These are phyloP conservation scores for Zhengitettix transpicula DNA, from an alignment of 2,888 invertebrate genomes.

Conservation along the genomic window DNA sequence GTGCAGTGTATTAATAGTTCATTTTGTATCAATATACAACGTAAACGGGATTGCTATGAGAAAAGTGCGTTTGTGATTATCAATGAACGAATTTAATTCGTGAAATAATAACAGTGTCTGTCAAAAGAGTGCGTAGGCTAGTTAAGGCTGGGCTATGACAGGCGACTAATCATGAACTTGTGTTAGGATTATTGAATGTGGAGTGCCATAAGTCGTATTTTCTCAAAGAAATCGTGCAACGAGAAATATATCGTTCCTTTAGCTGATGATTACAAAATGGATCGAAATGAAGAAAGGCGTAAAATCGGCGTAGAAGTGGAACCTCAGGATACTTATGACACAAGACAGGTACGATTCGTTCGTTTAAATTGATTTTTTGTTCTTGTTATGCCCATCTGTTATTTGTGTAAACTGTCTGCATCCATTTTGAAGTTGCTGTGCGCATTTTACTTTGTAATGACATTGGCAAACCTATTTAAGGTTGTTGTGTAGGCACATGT, in stretches of 20 bases:
- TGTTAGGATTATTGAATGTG: conserved; percentile 23
- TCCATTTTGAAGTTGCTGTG: no score
- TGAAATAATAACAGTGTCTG: neutral
- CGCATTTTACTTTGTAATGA: no score
- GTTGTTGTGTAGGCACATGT: no score
- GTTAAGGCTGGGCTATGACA: conserved; percentile 6
- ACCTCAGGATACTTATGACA: conserved; percentile 41
- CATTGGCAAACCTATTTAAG: no score
- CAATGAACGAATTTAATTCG: no score
- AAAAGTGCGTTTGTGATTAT: neutral
- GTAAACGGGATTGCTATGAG: neutral
- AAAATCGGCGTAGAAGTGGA: conserved; percentile 32
- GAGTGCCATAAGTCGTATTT: conserved; percentile 26
- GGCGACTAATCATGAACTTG: conserved; percentile 1
- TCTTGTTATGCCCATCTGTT: no score
- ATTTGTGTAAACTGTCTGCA: no score
- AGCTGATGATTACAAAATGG: conserved; percentile 15
- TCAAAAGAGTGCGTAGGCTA: conserved; percentile 10
- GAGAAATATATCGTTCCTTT: conserved; percentile 23
- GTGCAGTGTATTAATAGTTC: neutral
- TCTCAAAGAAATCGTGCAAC: conserved; percentile 13
- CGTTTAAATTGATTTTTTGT: neutral
- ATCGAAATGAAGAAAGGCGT: conserved; percentile 12
- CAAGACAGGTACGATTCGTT: conserved; percentile 39
- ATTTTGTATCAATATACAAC: no score